phyloP scores from a whole-genome alignment of 1,140 invertebrate genomes.

The Aethina tumida region DNA sequence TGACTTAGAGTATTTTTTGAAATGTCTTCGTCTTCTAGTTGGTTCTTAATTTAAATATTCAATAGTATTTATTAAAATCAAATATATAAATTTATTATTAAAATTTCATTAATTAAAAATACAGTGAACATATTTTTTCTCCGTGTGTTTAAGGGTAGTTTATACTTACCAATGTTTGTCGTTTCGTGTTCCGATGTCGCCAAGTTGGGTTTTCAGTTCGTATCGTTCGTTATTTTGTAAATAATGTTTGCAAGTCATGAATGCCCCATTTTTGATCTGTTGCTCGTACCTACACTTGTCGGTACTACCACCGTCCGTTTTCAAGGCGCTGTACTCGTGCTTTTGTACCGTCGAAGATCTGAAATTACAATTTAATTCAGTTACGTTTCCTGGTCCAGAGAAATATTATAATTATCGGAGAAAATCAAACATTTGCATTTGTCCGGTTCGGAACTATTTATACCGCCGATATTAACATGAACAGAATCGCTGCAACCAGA shows the following conservation, averaged over 20 bases:
- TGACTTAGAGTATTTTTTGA: too few relatives aligned
- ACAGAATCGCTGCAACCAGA: too few relatives aligned
- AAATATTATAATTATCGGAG: not conserved
- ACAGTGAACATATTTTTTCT: too few relatives aligned
- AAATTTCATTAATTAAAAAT: not conserved
- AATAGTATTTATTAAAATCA: slow-evolving; percentile 5
- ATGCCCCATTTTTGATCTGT: slow-evolving; percentile 49
- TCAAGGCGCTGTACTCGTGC: slow-evolving; percentile 60
- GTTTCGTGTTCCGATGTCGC: slow-evolving; percentile 69
- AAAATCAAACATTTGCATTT: too few relatives aligned
- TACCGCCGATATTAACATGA: too few relatives aligned
- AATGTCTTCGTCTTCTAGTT: too few relatives aligned
- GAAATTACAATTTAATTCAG: slow-evolving; percentile 16
- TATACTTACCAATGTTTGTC: slow-evolving; percentile 67
- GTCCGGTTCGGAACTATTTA: too few relatives aligned
- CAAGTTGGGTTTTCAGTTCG: slow-evolving; percentile 61
- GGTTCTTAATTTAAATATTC: slow-evolving; percentile 1
- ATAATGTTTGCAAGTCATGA: slow-evolving; percentile 55
- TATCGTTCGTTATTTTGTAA: slow-evolving; percentile 56
- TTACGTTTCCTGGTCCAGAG: too few relatives aligned
- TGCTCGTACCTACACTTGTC: slow-evolving; percentile 56
- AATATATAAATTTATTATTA: not conserved
- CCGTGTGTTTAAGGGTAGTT: too few relatives aligned
- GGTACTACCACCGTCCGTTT: slow-evolving; percentile 42
- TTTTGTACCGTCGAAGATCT: slow-evolving; percentile 41